Conservation (phyloP, 2,113 vertebrate species). For the Mohoua ochrocephala region DNA sequence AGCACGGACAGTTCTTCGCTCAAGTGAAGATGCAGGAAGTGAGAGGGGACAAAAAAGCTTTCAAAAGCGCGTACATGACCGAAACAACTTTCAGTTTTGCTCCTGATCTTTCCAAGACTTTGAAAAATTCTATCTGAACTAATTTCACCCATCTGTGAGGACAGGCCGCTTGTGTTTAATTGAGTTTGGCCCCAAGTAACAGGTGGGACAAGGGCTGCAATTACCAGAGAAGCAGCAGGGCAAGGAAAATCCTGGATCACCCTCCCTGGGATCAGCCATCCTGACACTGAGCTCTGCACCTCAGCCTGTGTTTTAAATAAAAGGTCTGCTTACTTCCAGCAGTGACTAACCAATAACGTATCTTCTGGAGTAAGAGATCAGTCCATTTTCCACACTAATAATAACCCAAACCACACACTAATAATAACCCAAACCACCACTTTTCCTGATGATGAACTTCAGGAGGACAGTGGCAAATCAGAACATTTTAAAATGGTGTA, state of each 20-base stretch:
- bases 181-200: background rate
- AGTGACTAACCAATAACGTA: background rate
- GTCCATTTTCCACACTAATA: background rate
- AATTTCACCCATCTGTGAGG: background rate
- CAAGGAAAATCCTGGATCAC: background rate
- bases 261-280: background rate
- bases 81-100: background rate
- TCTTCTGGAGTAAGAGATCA: background rate
- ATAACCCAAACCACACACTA: background rate
- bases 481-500: background rate
- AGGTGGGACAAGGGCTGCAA: background rate
- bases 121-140: background rate
- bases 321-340: background rate
- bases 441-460: background rate
- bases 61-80: rapidly evolving
- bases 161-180: background rate
- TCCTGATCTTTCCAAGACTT: background rate
- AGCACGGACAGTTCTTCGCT: background rate
- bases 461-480: background rate
- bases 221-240: background rate
- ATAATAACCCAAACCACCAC: background rate
- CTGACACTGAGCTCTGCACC: background rate
- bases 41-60: background rate
- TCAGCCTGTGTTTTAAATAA: background rate
- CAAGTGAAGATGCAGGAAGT: background rate